phyloP scores from a whole-genome alignment of 2,113 vertebrate species.

The Penelope pileata region DNA sequence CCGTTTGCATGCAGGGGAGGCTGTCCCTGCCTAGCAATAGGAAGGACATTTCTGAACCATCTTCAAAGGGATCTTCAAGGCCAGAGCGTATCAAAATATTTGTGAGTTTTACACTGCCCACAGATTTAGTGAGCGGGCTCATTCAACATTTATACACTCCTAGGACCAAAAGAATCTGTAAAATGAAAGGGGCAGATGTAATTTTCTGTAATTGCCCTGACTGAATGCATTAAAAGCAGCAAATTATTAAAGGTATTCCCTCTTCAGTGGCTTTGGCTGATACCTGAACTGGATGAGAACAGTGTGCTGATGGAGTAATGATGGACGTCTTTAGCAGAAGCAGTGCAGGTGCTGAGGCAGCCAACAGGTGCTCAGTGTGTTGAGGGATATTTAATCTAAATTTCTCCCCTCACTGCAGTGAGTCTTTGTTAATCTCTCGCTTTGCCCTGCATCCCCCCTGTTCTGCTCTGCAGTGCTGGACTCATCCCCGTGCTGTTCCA shows the following conservation, averaged over 20 bases:
- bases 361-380: constrained; percentile 17
- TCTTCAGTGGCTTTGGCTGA: constrained; percentile 5
- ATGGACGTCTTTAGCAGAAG: not conserved
- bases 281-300: constrained; percentile 30
- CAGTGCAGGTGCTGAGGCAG: constrained; percentile 39
- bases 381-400: not conserved
- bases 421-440: not conserved
- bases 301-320: not conserved
- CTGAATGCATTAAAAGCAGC: constrained; percentile 35
- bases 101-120: not conserved
- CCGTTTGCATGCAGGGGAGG: not conserved
- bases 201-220: constrained; percentile 64
- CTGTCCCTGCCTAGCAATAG: not conserved
- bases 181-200: constrained; percentile 35
- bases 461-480: not conserved
- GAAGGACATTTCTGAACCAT: not conserved
- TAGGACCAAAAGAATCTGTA: constrained; percentile 10
- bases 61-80: not conserved
- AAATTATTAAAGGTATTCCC: constrained; percentile 29
- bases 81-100: not conserved
- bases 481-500: not conserved
- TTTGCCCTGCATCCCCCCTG: not conserved
- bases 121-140: not conserved
- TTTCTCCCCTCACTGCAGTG: not conserved
- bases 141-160: constrained; percentile 13